Evolutionary conservation across 2,888 invertebrate species (phyloP), one percentile per base, ranked within the genome.

Genomic region (Lepidochrysops patricia): DNA sequence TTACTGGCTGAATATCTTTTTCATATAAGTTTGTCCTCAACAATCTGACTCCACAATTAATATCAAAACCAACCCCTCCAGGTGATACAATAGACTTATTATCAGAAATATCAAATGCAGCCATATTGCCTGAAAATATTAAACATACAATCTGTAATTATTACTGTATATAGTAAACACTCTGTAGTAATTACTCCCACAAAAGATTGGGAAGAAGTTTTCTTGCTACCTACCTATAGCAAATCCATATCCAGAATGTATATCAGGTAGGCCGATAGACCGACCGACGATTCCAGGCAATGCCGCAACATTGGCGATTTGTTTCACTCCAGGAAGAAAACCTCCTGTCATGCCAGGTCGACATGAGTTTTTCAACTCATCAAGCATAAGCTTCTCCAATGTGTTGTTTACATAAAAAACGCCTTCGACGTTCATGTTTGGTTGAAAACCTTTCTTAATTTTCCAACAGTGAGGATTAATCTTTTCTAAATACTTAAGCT

Each of bases 361-460:
- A 76, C 98, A 98, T 0, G 98, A 91, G 81, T 98, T 97, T 70
- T 93, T 91, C 66, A 99, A 84, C 80, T 99, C 99, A 49, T 99
- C 99, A 76, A 99, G 93, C 98, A 99, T 99, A 1, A 99, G 90
- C 71, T 94, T 94, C 80, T 99, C 99, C 68, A 99, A 89, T 4
- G 93, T 92, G 63, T 91, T 91, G 77, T 99, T 99, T 0, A 98
- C 98, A 82, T 98, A 99, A 84, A 99, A 99, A 27, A 96, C 89
- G 15, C 99, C 99, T 86, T 99, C 99, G 9, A 98, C 98, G 72
- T 97, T 98, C 99, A 99, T 99, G 74, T 99, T 98, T 0, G 98
- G 98, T 75, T 99, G 99, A 82, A 99, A 99, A 2, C 98, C 99
- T 80, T 97, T 99, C 76, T 98, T 98, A 65, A 99, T 99, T 74